Evolutionary conservation across 2,113 vertebrate species (phyloP).

Genomic region (Pelvicachromis taeniatus): DNA sequence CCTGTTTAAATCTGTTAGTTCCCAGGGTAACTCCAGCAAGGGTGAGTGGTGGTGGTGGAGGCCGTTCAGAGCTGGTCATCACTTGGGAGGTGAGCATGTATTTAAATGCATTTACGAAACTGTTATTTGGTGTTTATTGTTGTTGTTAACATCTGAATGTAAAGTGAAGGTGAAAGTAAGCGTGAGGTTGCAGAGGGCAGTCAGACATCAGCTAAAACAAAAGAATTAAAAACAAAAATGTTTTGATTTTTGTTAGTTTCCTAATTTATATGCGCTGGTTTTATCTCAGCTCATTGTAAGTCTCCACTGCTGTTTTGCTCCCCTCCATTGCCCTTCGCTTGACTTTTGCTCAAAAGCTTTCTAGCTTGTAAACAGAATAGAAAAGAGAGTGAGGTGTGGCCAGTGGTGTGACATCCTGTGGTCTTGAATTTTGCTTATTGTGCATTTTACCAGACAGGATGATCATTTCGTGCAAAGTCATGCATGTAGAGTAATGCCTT

Average conservation of each 20-base stretch:
- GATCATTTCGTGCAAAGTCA: background rate
- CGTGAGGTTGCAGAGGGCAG: background rate
- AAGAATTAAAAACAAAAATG: background rate
- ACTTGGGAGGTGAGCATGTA: constrained; percentile 87
- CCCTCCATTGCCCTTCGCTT: background rate
- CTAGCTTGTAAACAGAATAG: background rate
- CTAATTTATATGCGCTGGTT: background rate
- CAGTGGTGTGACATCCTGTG: background rate
- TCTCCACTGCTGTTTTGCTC: background rate
- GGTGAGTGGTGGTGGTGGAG: constrained; percentile 91
- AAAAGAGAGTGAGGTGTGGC: background rate
- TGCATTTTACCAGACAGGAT: background rate
- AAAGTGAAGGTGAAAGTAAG: background rate
- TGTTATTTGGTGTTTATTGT: background rate
- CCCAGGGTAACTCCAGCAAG: constrained; percentile 88
- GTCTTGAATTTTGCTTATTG: background rate
- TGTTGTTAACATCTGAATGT: background rate
- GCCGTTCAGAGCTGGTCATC: constrained; percentile 91
- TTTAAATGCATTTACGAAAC: background rate
- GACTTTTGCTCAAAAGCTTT: accelerated
- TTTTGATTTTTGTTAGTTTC: background rate
- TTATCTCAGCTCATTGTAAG: background rate
- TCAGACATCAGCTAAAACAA: background rate
- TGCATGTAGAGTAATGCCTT: background rate
- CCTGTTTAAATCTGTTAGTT: constrained; percentile 67